Evolutionary conservation across 92 coral and sea anemone species (phyloP).

Genomic region (Porites evermanni): DNA sequence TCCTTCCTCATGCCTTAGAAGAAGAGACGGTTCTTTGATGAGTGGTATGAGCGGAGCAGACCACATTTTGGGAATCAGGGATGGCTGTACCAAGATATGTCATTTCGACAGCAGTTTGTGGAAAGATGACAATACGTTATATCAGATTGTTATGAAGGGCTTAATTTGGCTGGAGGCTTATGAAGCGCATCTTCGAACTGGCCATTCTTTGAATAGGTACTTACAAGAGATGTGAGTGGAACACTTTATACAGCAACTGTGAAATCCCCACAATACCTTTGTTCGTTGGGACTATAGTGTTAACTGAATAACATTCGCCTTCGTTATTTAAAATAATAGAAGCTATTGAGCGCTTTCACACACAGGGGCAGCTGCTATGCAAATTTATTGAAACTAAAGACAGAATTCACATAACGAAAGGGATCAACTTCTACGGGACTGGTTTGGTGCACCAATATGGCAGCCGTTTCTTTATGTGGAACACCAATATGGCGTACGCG

Average conservation of each 20-base stretch:
- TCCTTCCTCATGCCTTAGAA: constrained; percentile 51
- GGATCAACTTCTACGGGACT: too few species aligned
- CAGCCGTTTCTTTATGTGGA: too few species aligned
- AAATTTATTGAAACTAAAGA: too few species aligned
- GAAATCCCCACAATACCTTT: background rate
- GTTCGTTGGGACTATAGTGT: background rate
- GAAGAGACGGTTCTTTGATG: constrained; percentile 28
- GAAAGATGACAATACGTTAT: constrained; percentile 75
- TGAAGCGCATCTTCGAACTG: constrained; percentile 79
- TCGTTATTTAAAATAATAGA: too few species aligned
- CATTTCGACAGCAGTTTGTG: constrained; percentile 71
- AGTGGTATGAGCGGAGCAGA: constrained; percentile 19
- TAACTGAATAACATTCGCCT: too few species aligned
- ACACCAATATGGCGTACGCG: too few species aligned
- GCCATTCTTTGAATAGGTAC: constrained; percentile 56
- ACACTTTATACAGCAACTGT: background rate
- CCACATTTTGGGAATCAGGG: constrained; percentile 59
- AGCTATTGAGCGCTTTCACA: too few species aligned
- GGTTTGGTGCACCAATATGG: too few species aligned
- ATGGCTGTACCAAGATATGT: constrained; percentile 74
- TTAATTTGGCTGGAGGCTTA: constrained; percentile 90
- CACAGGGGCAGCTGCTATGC: too few species aligned
- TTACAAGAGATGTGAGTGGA: constrained; percentile 61
- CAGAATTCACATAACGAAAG: too few species aligned
- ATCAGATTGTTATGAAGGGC: constrained; percentile 88